phyloP scores from a whole-genome alignment of 1,140 invertebrate genomes.

The Ceratina japonica region DNA sequence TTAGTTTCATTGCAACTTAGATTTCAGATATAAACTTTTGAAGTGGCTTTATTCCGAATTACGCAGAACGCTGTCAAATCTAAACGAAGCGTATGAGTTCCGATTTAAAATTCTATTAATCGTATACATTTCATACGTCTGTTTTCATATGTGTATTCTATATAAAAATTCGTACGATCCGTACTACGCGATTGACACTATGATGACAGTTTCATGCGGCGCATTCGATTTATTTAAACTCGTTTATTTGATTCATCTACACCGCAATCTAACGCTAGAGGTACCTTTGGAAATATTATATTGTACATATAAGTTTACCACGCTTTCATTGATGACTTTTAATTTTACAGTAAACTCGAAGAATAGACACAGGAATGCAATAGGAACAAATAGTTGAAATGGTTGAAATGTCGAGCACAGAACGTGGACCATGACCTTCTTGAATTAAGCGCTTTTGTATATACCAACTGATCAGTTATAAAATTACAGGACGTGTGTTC shows the following conservation, averaged over 20 bases:
- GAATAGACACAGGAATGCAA: too few species aligned
- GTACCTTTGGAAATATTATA: neutral
- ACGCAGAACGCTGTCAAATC: conserved; percentile 4
- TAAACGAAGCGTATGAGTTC: conserved; percentile 21
- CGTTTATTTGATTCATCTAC: conserved; percentile 12
- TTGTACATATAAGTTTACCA: neutral
- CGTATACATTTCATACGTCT: conserved; percentile 16
- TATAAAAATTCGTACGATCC: neutral
- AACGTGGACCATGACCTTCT: neutral
- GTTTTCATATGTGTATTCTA: conserved; percentile 3
- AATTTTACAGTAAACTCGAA: conserved; percentile 13
- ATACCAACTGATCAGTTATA: conserved; percentile 24
- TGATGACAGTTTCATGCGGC: neutral
- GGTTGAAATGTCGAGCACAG: neutral
- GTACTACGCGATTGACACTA: neutral
- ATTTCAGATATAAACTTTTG: conserved; percentile 16
- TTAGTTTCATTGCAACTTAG: neutral
- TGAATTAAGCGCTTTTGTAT: conserved; percentile 1
- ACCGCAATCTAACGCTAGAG: conserved; percentile 6
- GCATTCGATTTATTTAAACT: conserved; percentile 11
- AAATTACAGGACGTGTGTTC: neutral
- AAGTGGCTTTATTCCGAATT: conserved; percentile 4
- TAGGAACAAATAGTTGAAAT: neutral
- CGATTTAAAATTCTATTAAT: conserved; percentile 9
- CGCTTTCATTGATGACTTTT: neutral